Conservation (phyloP, 2,888 invertebrate species). For the Noctua comes region DNA sequence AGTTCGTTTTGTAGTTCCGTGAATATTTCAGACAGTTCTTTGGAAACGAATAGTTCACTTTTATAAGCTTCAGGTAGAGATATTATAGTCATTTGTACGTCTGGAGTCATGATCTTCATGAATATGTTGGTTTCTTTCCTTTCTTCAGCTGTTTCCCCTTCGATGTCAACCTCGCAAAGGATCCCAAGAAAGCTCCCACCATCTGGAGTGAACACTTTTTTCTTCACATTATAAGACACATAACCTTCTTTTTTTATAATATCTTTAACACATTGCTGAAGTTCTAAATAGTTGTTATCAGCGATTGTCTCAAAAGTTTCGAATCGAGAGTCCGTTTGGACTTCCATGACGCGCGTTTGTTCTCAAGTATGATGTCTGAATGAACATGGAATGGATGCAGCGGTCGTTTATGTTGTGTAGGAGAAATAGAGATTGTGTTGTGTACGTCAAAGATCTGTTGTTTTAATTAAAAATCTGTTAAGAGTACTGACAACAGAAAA, state of each 20-base stretch:
- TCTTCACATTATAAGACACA: slow-evolving; percentile 51
- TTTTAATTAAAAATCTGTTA: not conserved
- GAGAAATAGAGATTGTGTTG: slow-evolving; percentile 9
- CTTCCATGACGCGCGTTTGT: slow-evolving; percentile 26
- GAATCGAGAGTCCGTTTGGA: slow-evolving; percentile 10
- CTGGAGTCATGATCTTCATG: slow-evolving; percentile 69
- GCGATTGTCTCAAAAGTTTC: slow-evolving; percentile 22
- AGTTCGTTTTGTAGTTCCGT: slow-evolving; percentile 65
- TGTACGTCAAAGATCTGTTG: not conserved
- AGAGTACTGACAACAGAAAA: not conserved
- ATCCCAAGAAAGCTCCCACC: slow-evolving; percentile 71
- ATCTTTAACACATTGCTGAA: slow-evolving; percentile 61
- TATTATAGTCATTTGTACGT: slow-evolving; percentile 57
- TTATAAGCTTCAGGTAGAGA: slow-evolving; percentile 65
- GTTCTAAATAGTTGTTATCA: slow-evolving; percentile 19
- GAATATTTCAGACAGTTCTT: slow-evolving; percentile 66
- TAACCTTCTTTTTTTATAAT: slow-evolving; percentile 69
- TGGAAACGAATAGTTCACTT: slow-evolving; percentile 71
- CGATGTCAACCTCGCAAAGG: slow-evolving; percentile 69
- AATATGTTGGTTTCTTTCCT: slow-evolving; percentile 72
- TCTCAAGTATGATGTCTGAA: not conserved
- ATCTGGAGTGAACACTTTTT: slow-evolving; percentile 54
- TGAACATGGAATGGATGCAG: not conserved
- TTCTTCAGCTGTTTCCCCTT: slow-evolving; percentile 65
- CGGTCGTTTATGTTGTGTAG: slow-evolving; percentile 8